phyloP scores from a whole-genome alignment of 2,888 invertebrate genomes.

The Phortica okadai region DNA sequence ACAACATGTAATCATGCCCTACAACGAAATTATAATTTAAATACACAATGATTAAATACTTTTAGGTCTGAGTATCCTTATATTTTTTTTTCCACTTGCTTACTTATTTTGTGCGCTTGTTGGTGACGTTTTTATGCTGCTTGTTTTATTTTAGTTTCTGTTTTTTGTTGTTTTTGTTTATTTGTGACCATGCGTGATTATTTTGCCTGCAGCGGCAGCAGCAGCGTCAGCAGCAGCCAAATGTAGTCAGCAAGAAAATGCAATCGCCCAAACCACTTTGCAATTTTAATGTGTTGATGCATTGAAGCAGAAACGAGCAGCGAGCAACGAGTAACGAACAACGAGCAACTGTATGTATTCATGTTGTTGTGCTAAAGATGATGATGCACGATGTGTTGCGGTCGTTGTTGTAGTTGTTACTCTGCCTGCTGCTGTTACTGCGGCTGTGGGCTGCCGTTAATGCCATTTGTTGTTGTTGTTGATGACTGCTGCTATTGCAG shows the following conservation, averaged over 20 bases:
- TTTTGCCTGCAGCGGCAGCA: not conserved
- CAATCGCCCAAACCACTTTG: conserved; percentile 32
- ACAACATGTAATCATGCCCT: conserved; percentile 37
- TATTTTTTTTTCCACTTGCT: not conserved
- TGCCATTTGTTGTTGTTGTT: conserved; percentile 46
- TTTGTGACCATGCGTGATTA: conserved; percentile 15
- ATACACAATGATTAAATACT: conserved; percentile 50
- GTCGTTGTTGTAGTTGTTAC: conserved; percentile 37
- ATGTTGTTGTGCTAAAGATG: not conserved
- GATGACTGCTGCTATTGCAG: conserved; percentile 8
- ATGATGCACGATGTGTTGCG: conserved; percentile 28
- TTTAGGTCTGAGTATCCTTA: not conserved
- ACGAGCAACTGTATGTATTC: not conserved
- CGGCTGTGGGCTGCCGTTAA: conserved; percentile 14
- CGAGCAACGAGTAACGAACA: not conserved
- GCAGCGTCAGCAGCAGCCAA: not conserved
- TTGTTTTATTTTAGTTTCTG: conserved; percentile 34
- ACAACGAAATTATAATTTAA: conserved; percentile 44
- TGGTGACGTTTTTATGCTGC: not conserved
- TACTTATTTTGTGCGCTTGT: not conserved
- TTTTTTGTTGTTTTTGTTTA: conserved; percentile 33
- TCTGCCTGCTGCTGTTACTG: conserved; percentile 47
- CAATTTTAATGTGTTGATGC: conserved; percentile 34
- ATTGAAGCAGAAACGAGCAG: conserved; percentile 27
- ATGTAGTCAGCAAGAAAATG: conserved; percentile 16